Base-by-base conservation (phyloP, 2,797 vertebrate genomes). In the Sebastes hopkinsi region DNA sequence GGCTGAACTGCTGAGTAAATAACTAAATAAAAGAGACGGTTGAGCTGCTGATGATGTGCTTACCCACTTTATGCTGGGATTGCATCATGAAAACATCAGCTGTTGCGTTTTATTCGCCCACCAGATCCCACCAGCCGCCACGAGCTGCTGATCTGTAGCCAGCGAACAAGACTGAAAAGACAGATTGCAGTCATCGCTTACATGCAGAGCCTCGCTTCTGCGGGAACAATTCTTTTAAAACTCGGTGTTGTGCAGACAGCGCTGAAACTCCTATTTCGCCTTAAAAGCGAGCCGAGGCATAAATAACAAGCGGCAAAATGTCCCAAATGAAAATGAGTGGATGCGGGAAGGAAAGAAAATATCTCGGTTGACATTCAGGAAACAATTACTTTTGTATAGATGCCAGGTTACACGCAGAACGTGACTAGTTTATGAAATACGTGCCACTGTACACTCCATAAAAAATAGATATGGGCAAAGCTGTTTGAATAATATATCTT, bases 81-180 rank as follows among this genome's bases (percentile, higher is more conserved):
- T 93, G 88, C 90, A 90, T 92, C 92, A 92, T 75, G 66, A 77
- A 86, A 85, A 77, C 88, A 90, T 93, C 90, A 90, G 83, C 88
- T 87, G 88, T 73, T 89, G 82, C 20, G 27, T 85, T 84, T 82
- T 81, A 71, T 30, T 89, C 82, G 60, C 84, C 86, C 81, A 87
- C 83, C 72, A 61, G 68, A 77, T 70, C 64, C 75, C 69, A 79
- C 55, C 61, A 22, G 80, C 77, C 27, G 29, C 66, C 54, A 74
- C 60, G 4, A 89, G 87, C 71, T 58, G 79, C 81, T 75, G 84
- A 84, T 88, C 80, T 65, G 79, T 12, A 79, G 85, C 84, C 59
- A 42, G 75, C 16, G 20, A 77, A 76, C 74, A 9, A 55, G 68
- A 61, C 34, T 3, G 22, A 75, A 55, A 62, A 72, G 76, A 64